Evolutionary conservation across 2,797 vertebrate species (phyloP).

Genomic region (Chiloscyllium punctatum): DNA sequence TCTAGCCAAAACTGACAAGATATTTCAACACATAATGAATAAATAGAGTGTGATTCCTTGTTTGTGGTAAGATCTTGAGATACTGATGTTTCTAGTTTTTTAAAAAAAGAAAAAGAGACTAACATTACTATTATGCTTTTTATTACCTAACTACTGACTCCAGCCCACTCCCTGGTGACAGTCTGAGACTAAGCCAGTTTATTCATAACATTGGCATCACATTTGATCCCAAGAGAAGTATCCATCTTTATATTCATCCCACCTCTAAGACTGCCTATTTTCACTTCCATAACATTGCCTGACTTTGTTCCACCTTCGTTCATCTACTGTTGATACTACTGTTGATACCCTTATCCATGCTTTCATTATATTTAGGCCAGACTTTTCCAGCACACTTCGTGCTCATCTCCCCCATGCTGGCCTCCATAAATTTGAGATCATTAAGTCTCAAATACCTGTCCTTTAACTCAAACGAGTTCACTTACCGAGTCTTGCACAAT

Average conservation of each 20-base stretch:
- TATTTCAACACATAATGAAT: neutral
- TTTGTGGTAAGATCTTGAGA: neutral
- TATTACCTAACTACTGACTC: neutral
- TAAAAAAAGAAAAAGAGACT: neutral
- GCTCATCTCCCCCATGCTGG: neutral
- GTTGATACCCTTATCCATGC: neutral
- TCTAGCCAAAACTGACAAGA: neutral
- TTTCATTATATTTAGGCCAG: neutral
- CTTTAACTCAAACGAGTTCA: too few relatives aligned
- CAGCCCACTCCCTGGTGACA: neutral
- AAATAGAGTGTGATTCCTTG: neutral
- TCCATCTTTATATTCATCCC: neutral
- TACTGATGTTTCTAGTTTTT: neutral
- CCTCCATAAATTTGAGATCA: neutral
- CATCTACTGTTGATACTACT: neutral
- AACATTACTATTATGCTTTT: neutral
- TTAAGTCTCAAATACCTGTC: neutral
- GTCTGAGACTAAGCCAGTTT: neutral
- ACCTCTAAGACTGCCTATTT: neutral
- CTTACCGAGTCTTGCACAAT: too few relatives aligned
- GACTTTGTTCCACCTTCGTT: neutral
- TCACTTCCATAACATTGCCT: neutral
- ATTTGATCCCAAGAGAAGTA: neutral
- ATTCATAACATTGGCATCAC: neutral
- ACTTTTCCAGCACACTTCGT: neutral